phyloP scores from a whole-genome alignment of 1,140 invertebrate genomes.

The Drosophila parabipectinata region DNA sequence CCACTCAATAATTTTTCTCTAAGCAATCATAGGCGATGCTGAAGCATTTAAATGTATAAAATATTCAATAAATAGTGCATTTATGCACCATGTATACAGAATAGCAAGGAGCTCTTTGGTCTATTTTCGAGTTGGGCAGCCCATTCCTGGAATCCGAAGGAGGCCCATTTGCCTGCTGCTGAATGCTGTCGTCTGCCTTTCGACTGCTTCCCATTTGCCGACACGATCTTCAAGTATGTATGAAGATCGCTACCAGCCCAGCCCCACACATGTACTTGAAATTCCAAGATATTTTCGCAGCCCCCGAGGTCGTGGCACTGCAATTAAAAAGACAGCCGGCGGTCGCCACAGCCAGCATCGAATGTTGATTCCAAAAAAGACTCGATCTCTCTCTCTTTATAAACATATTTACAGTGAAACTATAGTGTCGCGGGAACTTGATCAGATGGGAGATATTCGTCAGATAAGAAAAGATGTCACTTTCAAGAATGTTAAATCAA shows the following conservation, averaged over 20 bases:
- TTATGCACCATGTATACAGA: slow-evolving; percentile 51
- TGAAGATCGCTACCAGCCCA: slow-evolving; percentile 20
- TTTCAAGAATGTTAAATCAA: not conserved
- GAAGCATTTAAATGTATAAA: slow-evolving; percentile 57
- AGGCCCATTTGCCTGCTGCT: slow-evolving; percentile 49
- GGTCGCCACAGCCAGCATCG: slow-evolving; percentile 39
- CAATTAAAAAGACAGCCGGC: slow-evolving; percentile 77
- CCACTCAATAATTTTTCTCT: slow-evolving; percentile 46
- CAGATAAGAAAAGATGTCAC: not conserved
- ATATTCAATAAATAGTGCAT: slow-evolving; percentile 57
- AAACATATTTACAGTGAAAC: slow-evolving; percentile 24
- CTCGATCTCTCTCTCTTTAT: slow-evolving; percentile 24
- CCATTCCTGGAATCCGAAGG: slow-evolving; percentile 52
- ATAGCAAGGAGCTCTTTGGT: slow-evolving; percentile 7
- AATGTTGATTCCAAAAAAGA: slow-evolving; percentile 63
- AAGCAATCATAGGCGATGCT: slow-evolving; percentile 41
- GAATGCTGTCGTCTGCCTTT: not conserved
- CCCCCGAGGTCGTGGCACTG: slow-evolving; percentile 72
- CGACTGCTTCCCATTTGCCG: not conserved
- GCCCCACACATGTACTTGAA: slow-evolving; percentile 70
- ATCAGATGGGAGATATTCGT: no score
- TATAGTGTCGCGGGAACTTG: no score
- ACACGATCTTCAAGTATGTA: slow-evolving; percentile 61
- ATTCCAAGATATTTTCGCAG: slow-evolving; percentile 80
- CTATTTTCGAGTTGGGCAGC: slow-evolving; percentile 47